Evolutionary conservation across 2,113 vertebrate species (phyloP).

Genomic region (Clarias gariepinus): DNA sequence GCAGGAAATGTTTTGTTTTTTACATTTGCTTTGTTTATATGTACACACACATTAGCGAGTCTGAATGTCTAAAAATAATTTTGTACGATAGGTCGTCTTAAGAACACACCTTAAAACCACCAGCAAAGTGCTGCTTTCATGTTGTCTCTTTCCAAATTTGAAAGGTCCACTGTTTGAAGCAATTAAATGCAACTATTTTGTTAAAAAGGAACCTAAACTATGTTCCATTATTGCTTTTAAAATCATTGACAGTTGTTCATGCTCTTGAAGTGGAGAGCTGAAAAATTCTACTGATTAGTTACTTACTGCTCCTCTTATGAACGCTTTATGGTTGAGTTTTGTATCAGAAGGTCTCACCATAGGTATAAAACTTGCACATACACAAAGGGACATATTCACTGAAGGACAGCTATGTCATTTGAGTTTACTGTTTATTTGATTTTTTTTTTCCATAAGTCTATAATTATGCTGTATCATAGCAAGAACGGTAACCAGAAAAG

Average conservation of each 20-base stretch:
- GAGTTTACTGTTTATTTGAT: neutral
- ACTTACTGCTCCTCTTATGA: neutral
- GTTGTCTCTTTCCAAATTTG: neutral
- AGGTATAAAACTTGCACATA: neutral
- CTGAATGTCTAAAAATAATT: no score
- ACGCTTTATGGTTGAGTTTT: neutral
- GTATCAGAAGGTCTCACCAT: neutral
- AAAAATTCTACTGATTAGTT: neutral
- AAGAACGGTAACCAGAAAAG: neutral
- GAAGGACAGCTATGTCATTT: neutral
- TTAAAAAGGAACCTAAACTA: neutral
- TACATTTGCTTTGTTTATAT: no score
- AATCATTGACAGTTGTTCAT: neutral
- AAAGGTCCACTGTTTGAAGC: neutral
- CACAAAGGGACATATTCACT: neutral
- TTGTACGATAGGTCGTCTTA: neutral
- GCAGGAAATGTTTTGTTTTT: no score
- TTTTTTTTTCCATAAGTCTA: neutral
- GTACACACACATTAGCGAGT: no score
- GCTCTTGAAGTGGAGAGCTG: neutral
- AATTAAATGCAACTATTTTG: neutral
- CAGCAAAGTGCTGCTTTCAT: neutral
- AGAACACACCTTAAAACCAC: neutral
- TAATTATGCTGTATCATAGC: neutral
- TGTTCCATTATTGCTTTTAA: neutral